Conservation (phyloP, 2,888 invertebrate genomes). For the Rhagonycha lutea region DNA sequence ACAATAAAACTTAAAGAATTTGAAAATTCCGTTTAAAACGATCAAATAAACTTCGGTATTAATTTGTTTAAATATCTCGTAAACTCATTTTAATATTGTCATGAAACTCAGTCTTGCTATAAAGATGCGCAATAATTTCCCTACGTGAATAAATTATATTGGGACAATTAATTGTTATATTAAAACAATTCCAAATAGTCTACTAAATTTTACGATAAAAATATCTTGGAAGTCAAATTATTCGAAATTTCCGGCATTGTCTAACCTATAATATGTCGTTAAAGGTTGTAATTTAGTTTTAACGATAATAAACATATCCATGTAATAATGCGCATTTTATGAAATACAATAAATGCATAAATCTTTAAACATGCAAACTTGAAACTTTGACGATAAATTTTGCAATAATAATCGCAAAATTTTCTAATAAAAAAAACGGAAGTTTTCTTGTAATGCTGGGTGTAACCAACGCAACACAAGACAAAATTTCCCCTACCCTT, state of each 20-base stretch:
- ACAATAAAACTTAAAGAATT: background rate
- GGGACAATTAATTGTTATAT: background rate
- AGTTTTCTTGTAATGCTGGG: background rate
- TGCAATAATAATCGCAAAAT: background rate
- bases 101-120: background rate
- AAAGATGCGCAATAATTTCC: background rate
- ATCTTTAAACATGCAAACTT: background rate
- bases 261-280: background rate
- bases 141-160: background rate
- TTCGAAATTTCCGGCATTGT: background rate
- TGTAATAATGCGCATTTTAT: background rate
- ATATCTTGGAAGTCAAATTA: background rate
- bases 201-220: background rate
- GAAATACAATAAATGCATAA: background rate
- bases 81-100: background rate
- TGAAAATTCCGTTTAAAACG: background rate
- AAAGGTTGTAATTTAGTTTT: background rate
- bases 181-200: background rate
- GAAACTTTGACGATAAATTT: background rate
- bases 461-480: background rate
- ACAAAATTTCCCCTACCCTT: background rate
- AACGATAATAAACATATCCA: background rate
- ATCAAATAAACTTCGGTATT: background rate
- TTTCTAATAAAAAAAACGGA: background rate
- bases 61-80: background rate